These are phyloP conservation scores for Leptinotarsa peninsularis DNA, from an alignment of 2,888 invertebrate genomes.

Conservation along the genomic window DNA sequence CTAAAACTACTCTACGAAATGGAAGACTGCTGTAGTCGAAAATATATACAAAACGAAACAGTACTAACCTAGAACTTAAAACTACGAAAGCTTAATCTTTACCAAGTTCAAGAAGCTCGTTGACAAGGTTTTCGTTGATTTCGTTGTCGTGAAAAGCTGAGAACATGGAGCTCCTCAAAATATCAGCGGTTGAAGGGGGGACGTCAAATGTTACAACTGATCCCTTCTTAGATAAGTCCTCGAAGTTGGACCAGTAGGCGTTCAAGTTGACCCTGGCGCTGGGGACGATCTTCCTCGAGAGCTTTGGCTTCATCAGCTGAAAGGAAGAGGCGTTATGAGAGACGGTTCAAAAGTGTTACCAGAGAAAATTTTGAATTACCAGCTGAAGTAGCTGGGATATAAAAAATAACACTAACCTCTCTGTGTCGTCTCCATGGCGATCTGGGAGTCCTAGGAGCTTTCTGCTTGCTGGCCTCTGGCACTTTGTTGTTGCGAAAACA, in stretches of 20 bases:
- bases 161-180: constrained; percentile 64
- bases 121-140: constrained; percentile 71
- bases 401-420: constrained; percentile 67
- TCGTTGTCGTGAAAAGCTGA: constrained; percentile 61
- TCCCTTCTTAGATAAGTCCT: constrained; percentile 58
- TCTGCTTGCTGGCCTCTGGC: constrained; percentile 63
- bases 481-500: constrained; percentile 71
- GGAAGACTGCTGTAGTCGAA: constrained; percentile 27
- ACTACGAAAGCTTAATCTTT: constrained; percentile 51
- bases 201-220: constrained; percentile 66
- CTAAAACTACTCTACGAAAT: constrained; percentile 7
- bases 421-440: constrained; percentile 72
- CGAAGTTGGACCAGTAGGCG: constrained; percentile 75
- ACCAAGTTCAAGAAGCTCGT: constrained; percentile 71
- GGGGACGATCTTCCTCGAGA: constrained; percentile 70
- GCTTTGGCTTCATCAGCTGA: constrained; percentile 71
- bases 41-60: constrained; percentile 22
- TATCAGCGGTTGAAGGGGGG: constrained; percentile 58
- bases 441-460: constrained; percentile 64
- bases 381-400: background rate
- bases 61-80: constrained; percentile 37
- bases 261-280: constrained; percentile 75
- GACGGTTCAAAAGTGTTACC: background rate
- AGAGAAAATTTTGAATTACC: too few relatives aligned
- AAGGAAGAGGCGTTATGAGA: constrained; percentile 50